phyloP scores from a whole-genome alignment of 2,888 invertebrate genomes.

The Volucella bombylans region DNA sequence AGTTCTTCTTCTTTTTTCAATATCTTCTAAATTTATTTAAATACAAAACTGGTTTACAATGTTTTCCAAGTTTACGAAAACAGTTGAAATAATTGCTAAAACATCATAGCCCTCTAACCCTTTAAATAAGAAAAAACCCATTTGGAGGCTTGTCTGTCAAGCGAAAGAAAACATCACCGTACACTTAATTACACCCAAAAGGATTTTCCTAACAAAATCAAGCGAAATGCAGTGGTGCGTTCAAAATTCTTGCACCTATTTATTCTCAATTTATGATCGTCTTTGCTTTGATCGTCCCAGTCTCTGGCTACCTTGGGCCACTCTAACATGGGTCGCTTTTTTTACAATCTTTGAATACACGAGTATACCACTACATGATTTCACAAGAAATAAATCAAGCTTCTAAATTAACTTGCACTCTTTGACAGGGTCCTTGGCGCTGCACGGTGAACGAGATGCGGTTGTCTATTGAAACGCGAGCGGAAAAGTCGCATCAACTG shows the following conservation, averaged over 20 bases:
- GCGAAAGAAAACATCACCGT: constrained; percentile 56
- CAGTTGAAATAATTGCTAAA: constrained; percentile 55
- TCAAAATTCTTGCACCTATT: constrained; percentile 69
- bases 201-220: constrained; percentile 41
- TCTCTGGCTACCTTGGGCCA: constrained; percentile 7
- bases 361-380: constrained; percentile 42
- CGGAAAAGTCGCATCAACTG: constrained; percentile 71
- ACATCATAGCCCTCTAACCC: constrained; percentile 63
- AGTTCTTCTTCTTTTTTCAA: too few species aligned
- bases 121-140: constrained; percentile 29
- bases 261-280: constrained; percentile 69
- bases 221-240: constrained; percentile 58
- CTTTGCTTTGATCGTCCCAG: constrained; percentile 68
- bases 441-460: constrained; percentile 4
- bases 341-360: constrained; percentile 5
- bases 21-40: background rate
- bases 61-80: constrained; percentile 27
- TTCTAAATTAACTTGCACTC: constrained; percentile 73
- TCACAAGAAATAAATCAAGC: constrained; percentile 72
- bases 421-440: constrained; percentile 70
- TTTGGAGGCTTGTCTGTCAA: constrained; percentile 35
- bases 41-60: constrained; percentile 29
- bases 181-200: constrained; percentile 70
- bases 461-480: constrained; percentile 57
- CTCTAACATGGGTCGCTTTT: constrained; percentile 41